phyloP scores from a whole-genome alignment of 2,888 invertebrate genomes.

The Hypena proboscidalis region DNA sequence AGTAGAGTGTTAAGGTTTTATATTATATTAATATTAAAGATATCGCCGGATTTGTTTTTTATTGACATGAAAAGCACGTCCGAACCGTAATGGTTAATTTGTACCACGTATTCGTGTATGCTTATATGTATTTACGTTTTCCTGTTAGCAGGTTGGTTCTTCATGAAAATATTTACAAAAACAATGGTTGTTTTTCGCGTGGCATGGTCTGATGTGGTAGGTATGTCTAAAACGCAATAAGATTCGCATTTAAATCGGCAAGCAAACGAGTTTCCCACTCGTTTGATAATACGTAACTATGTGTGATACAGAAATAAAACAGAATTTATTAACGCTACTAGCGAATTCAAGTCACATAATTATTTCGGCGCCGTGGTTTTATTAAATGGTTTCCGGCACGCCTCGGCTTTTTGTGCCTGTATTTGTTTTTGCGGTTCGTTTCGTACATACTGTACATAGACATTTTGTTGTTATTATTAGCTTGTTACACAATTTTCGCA shows the following conservation, averaged over 20 bases:
- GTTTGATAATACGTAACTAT: slow-evolving; percentile 36
- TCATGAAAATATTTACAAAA: slow-evolving; percentile 12
- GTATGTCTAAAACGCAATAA: slow-evolving; percentile 24
- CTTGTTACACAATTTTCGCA: no score
- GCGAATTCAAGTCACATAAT: slow-evolving; percentile 48
- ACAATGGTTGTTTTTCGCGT: background rate
- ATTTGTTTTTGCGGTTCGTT: slow-evolving; percentile 21
- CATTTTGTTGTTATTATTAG: slow-evolving; percentile 1
- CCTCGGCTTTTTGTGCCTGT: slow-evolving; percentile 42
- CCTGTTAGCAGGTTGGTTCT: slow-evolving; percentile 11
- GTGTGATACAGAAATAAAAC: slow-evolving; percentile 38
- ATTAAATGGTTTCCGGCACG: slow-evolving; percentile 62
- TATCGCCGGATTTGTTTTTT: no score
- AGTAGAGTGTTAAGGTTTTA: no score
- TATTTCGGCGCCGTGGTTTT: slow-evolving; percentile 42
- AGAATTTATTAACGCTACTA: slow-evolving; percentile 38
- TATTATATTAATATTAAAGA: no score
- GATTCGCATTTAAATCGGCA: slow-evolving; percentile 20
- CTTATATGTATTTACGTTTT: slow-evolving; percentile 19
- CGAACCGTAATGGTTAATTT: slow-evolving; percentile 10
- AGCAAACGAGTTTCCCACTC: slow-evolving; percentile 38
- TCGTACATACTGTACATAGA: no score
- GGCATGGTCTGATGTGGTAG: slow-evolving; percentile 1
- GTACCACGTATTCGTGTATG: background rate
- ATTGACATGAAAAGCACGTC: no score